Percentiles rank a stretch among this genome's conserved stretches.
Conservation (phyloP, 2,113 vertebrate species). For the Callopanchax toddi region DNA sequence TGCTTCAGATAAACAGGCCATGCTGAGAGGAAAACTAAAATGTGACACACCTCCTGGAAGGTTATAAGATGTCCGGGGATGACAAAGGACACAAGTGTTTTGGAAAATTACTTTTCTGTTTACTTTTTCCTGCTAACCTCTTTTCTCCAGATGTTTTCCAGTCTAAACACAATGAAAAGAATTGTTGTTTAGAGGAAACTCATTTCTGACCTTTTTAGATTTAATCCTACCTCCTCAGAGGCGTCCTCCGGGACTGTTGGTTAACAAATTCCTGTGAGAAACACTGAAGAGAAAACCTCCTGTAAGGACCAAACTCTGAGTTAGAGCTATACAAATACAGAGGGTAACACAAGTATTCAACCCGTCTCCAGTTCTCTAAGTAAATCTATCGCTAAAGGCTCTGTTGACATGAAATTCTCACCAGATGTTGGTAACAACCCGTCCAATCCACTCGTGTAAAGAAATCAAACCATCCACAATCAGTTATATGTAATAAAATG, state of each 20-base stretch:
- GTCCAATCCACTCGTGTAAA: too few species aligned
- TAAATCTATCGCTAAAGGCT: too few species aligned
- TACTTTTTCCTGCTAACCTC: neutral
- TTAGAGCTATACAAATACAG: too few species aligned
- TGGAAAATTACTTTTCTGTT: neutral
- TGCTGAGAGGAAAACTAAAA: neutral
- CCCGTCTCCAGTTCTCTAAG: too few species aligned
- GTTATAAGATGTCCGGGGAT: neutral
- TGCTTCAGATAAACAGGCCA: neutral
- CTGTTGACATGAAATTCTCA: too few species aligned
- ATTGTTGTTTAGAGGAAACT: neutral
- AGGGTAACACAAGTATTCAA: too few species aligned
- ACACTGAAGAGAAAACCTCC: too few species aligned
- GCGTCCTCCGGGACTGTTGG: neutral
- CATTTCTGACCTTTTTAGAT: neutral
- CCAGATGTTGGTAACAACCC: too few species aligned
- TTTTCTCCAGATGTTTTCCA: neutral
- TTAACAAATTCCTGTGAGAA: neutral
- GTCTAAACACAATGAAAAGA: neutral
- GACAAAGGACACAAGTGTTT: neutral
- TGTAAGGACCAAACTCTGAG: too few species aligned
- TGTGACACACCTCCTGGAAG: neutral
- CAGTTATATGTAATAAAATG: too few species aligned
- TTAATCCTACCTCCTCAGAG: neutral
- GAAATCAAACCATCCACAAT: too few species aligned